Base-by-base conservation (phyloP, 2,888 invertebrate genomes). In the Tenthredo distinguenda region DNA sequence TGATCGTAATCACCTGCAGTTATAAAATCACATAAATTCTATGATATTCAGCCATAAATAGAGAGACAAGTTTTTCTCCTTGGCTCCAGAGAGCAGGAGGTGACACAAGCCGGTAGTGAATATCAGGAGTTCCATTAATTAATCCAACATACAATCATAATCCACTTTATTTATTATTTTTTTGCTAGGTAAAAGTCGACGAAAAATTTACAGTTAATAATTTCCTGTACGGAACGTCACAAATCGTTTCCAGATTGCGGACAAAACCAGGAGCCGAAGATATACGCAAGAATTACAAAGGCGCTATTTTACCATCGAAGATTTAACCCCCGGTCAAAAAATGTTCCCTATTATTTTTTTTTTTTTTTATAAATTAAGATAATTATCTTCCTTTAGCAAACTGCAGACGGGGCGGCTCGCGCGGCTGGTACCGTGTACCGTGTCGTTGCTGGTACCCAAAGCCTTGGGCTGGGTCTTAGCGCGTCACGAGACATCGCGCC, bases 351-450 rank as follows among this genome's bases (percentile, higher is more conserved):
- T 62, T 21, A 9, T 18, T 62, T 2, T 26, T 10, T 62, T 26
- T 21, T 31, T 21, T 72, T 68, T 84, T 72, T 34, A 26, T 26
- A 55, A 71, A 37, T 77, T 84, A 43, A 74, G 77, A n/a, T 15
- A 26, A 68, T 72, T 76, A 62, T 84, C 91, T 92, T 93, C 93
- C 94, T 94, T 85, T 94, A 97, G 97, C 96, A 96, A 94, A 96
- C 97, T 91, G 97, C 97, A 92, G 97, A 96, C 95, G 96, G 96
- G 93, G 96, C 97, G 94, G 97, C 97, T 91, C 95, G 97, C 93
- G 96, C 97, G 91, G 97, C 96, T 87, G 97, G 97, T 92, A 96
- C 96, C 91, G 96, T 97, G 91, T 97, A 96, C 95, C 96, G 97
- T 87, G 96, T 97, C 94, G 96, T 97, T 92, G 96, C 97, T 90